These are phyloP conservation scores for Catharus fuscescens DNA, from an alignment of 2,113 vertebrate genomes.

Conservation along the genomic window DNA sequence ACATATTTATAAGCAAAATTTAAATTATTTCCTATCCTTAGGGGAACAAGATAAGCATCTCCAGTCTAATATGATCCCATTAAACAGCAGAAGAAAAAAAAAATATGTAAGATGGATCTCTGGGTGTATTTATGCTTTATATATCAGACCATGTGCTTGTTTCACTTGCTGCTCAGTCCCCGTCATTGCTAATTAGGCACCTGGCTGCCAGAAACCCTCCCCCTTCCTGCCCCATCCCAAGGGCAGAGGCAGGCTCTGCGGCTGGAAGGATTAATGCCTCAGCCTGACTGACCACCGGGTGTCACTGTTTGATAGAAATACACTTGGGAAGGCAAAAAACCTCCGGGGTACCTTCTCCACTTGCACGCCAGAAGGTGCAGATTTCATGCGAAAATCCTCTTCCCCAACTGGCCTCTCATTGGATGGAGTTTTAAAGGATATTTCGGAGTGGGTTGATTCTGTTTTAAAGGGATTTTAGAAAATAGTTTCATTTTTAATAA, in stretches of 20 bases:
- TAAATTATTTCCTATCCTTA: constrained; percentile 57
- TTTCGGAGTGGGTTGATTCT: background rate
- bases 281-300: background rate
- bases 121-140: background rate
- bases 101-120: background rate
- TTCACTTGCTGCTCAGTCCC: background rate
- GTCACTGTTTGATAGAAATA: constrained; percentile 36
- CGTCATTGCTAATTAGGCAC: background rate
- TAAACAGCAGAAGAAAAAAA: background rate
- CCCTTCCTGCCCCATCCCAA: background rate
- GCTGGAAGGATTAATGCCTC: accelerated
- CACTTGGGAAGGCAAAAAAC: background rate
- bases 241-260: background rate
- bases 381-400: background rate
- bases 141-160: accelerated
- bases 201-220: background rate
- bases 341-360: accelerated
- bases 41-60: constrained; percentile 28
- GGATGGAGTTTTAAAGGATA: background rate
- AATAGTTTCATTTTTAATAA: background rate
- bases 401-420: background rate
- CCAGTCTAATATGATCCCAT: background rate
- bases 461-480: background rate
- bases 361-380: background rate
- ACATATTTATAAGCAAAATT: constrained; percentile 69